Evolutionary conservation across 2,113 vertebrate genomes (phyloP), one percentile per base, ranked within the genome.

Genomic region (Piprites chloris): DNA sequence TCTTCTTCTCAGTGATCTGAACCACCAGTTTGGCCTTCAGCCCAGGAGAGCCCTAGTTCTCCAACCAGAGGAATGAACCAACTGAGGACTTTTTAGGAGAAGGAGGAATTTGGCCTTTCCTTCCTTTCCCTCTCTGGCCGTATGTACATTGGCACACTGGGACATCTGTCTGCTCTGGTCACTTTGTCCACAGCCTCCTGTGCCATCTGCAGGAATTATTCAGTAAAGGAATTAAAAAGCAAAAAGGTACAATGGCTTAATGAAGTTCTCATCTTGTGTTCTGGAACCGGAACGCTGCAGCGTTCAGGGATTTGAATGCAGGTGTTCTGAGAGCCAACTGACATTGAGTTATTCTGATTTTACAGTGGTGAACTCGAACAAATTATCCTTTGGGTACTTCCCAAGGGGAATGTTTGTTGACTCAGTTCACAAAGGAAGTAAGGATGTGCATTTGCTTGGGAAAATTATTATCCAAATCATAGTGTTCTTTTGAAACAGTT

Each of bases 391-490:
- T 97, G 98, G 98, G 97, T 97, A 96, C 95, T 92, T 97, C 95
- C 95, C 96, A 97, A 97, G 93, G 87, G 95, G 93, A 75, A 73
- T 89, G 85, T 97, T 98, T 98, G 97, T 97, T 98, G 98, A 96
- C 93, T 97, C 23, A 5, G 66, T 93, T 97, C 95, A 96, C 81
- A 98, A 96, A 97, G 96, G 96, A 97, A 97, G 96, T 96, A 96
- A 93, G 80, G 95, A 97, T 98, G 95, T 95, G 97, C 96, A 92
- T 97, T 97, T 97, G 96, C 95, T 97, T 96, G 90, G 93, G 96
- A 97, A 96, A 97, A 97, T 97, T 94, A 97, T 97, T 97, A 98
- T 93, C 89, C 97, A 97, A 97, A 98, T 97, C 96, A 97, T 95
- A 97, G 86, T 84, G 96, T 97, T 96, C 96, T 97, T 97, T 96